These are phyloP conservation scores for Sturmia bella DNA, from an alignment of 2,888 invertebrate genomes.

Conservation along the genomic window DNA sequence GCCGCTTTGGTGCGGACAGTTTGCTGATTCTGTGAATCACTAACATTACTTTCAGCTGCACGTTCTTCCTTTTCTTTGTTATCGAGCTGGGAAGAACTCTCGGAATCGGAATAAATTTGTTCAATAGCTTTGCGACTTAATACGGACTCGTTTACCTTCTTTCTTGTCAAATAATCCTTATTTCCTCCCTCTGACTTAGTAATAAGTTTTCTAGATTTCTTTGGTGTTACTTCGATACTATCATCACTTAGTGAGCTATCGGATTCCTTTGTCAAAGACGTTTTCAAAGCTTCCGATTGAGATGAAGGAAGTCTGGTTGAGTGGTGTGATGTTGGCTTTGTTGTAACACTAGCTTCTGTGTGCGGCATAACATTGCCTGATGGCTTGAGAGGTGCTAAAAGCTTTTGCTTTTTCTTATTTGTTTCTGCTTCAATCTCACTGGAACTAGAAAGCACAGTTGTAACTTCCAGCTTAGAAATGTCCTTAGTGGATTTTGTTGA, in stretches of 20 bases:
- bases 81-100: constrained; percentile 77
- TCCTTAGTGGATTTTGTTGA: constrained; percentile 70
- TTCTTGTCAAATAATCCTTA: constrained; percentile 38
- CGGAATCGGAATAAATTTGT: constrained; percentile 92
- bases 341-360: constrained; percentile 50
- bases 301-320: constrained; percentile 74
- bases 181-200: constrained; percentile 45
- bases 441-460: constrained; percentile 72
- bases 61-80: constrained; percentile 76
- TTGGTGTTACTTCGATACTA: constrained; percentile 89
- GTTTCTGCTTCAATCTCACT: constrained; percentile 73
- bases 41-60: constrained; percentile 85
- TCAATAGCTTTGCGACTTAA: constrained; percentile 84
- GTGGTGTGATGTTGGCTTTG: constrained; percentile 52
- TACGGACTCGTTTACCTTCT: constrained; percentile 26
- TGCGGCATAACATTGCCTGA: constrained; percentile 44
- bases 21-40: constrained; percentile 86
- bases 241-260: constrained; percentile 90
- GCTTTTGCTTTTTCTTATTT: constrained; percentile 63
- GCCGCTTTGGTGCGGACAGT: constrained; percentile 91
- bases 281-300: constrained; percentile 85
- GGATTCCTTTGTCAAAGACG: constrained; percentile 84
- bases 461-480: constrained; percentile 63
- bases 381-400: constrained; percentile 73
- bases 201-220: constrained; percentile 77